Conservation (phyloP, 1,140 invertebrate species). For the Scaptomyza pallida region DNA sequence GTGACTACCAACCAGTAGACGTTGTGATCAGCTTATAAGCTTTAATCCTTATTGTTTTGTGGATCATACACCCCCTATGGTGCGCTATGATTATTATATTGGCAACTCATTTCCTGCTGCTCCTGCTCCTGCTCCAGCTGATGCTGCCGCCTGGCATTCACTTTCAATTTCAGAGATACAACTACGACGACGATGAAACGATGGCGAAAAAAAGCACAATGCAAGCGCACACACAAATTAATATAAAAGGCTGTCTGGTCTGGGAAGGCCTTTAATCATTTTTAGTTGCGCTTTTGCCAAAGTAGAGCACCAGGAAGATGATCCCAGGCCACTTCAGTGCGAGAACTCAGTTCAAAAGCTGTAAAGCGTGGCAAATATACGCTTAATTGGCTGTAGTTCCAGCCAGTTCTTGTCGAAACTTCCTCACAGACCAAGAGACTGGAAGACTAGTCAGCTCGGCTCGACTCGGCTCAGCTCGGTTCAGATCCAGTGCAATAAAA, state of each 20-base stretch:
- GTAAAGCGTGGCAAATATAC: constrained; percentile 83
- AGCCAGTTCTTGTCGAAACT: constrained; percentile 5
- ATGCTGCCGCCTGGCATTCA: constrained; percentile 62
- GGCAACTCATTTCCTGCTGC: constrained; percentile 80
- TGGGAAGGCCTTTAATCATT: constrained; percentile 73
- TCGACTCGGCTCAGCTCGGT: background rate
- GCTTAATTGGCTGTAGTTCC: constrained; percentile 78
- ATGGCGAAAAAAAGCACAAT: constrained; percentile 12
- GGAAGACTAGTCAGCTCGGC: background rate
- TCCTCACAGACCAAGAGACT: background rate
- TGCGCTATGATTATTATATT: constrained; percentile 76
- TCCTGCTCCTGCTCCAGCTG: constrained; percentile 53
- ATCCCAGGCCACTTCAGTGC: background rate
- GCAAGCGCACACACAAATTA: constrained; percentile 70
- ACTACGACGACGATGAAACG: background rate
- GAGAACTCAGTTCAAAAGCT: constrained; percentile 50
- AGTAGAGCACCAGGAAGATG: constrained; percentile 62
- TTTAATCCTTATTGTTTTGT: constrained; percentile 7
- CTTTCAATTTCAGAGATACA: constrained; percentile 69
- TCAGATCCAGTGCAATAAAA: constrained; percentile 71
- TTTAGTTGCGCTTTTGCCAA: constrained; percentile 61
- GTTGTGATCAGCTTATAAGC: constrained; percentile 1
- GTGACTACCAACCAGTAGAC: constrained; percentile 13
- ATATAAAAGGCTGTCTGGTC: constrained; percentile 59
- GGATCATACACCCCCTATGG: constrained; percentile 71